phyloP scores from a whole-genome alignment of 2,888 invertebrate genomes.

The Alsophila aescularia region DNA sequence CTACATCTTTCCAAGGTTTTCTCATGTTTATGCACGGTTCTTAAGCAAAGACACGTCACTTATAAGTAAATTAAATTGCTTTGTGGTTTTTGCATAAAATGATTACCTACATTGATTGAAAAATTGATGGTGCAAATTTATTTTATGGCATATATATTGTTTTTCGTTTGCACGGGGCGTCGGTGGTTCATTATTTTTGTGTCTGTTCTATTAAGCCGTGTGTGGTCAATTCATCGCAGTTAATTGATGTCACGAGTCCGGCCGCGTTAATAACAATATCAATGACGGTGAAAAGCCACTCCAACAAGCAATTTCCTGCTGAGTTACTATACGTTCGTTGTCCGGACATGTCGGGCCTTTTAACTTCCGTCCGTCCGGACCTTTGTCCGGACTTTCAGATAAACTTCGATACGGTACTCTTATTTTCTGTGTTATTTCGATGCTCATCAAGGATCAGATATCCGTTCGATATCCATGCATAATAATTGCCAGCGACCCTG shows the following conservation, averaged over 20 bases:
- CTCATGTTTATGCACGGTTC: no score
- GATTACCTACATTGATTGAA: constrained; percentile 7
- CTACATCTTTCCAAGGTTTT: not conserved
- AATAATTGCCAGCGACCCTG: constrained; percentile 58
- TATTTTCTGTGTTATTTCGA: no score
- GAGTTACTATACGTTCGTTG: no score
- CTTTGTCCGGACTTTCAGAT: no score
- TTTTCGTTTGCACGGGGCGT: constrained; percentile 31
- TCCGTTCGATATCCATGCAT: constrained; percentile 48
- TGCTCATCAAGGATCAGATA: constrained; percentile 19
- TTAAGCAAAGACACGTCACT: no score
- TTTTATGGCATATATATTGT: constrained; percentile 33
- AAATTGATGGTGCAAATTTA: constrained; percentile 15
- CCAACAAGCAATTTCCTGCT: constrained; percentile 20
- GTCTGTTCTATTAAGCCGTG: constrained; percentile 51
- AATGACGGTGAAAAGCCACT: constrained; percentile 11
- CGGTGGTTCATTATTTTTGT: constrained; percentile 47
- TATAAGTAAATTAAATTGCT: not conserved
- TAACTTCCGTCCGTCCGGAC: not conserved
- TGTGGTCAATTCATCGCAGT: constrained; percentile 55
- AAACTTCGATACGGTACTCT: no score
- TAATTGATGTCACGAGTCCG: constrained; percentile 65
- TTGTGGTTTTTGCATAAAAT: constrained; percentile 8
- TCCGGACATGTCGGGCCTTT: no score
- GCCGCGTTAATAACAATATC: constrained; percentile 52